Percentiles rank a stretch among this genome's conserved stretches.
Evolutionary conservation across 2,797 vertebrate species (phyloP).

Genomic region (Arctocebus calabarensis): DNA sequence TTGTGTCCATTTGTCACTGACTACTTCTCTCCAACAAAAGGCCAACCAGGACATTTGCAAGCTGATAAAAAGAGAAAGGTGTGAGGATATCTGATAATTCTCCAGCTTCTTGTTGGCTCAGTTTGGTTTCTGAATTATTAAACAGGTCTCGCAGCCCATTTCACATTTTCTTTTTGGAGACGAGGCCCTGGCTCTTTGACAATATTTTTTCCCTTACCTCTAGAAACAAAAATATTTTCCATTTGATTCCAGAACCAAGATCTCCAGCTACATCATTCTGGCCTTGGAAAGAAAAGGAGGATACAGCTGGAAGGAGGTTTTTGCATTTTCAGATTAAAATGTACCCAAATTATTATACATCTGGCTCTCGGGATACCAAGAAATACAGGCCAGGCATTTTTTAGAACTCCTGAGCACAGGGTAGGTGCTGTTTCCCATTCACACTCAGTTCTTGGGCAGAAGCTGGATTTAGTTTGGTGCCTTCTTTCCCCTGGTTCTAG

Average conservation of each 20-base stretch:
- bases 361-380: constrained; percentile 47
- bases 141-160: constrained; percentile 52
- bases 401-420: constrained; percentile 33
- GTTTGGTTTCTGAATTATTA: constrained; percentile 75
- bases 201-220: neutral
- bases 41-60: constrained; percentile 46
- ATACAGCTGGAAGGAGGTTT: constrained; percentile 76
- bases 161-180: constrained; percentile 65
- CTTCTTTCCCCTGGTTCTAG: neutral
- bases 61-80: constrained; percentile 59
- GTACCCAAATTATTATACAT: constrained; percentile 20
- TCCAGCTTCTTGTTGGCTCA: constrained; percentile 47
- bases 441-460: neutral
- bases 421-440: neutral
- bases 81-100: constrained; percentile 53
- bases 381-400: constrained; percentile 54
- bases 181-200: constrained; percentile 43
- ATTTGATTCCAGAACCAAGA: constrained; percentile 46
- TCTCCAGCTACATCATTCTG: neutral
- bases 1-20: neutral
- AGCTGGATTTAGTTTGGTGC: neutral
- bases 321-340: constrained; percentile 60
- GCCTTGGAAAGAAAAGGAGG: constrained; percentile 45
- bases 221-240: constrained; percentile 66
- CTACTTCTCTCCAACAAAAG: neutral